Base-by-base conservation (phyloP, 2,797 vertebrate genomes). In the Pangasius macronema region DNA sequence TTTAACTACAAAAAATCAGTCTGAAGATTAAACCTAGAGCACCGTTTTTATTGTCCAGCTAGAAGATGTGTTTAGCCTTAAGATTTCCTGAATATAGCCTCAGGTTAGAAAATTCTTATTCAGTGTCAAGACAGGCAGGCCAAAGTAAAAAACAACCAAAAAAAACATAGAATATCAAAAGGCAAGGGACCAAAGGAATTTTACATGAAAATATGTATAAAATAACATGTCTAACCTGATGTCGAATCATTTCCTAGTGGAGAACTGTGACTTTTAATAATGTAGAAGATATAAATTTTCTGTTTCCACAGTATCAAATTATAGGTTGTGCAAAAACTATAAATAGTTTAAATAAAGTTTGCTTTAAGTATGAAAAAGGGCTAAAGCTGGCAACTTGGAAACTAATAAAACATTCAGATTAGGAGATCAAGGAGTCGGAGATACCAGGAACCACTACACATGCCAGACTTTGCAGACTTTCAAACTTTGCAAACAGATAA, bases 371-470 rank as follows among this genome's bases (percentile, higher is more conserved):
- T 55, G 8, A 20, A 18, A 20, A 55, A 20, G 24, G 59, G 39
- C 3, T 80, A 80, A 81, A 81, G 33, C 55, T 81, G 13, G 77
- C 51, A 27, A 59, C 11, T 59, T 59, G 10, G 30, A 80, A 80
- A 80, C 55, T 27, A 81, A 61, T 42, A 81, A 81, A 81, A 61
- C 36, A 81, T 81, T 55, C 55, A 59, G 33, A 81, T 81, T 61
- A 59, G 8, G n/a, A 67, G 61, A 83, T 22, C 42, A 53, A 68
- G 61, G 46, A 51, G 46, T 27, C 55, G 68, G 39, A 67, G n/a
- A 67, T 49, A 36, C 27, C 33, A 53, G 61, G 46, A 83, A 67
- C 42, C 42, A 36, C n/a, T 36, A 53, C 63, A 68, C 46, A 68
- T 68, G 82, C 82, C 42, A 68, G 63, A 83, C 42, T 68, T 68